A percentile compares a stretch with the other conserved stretches of the same genome.
Conservation (phyloP, 2,888 invertebrate species). For the Oscheius onirici region DNA sequence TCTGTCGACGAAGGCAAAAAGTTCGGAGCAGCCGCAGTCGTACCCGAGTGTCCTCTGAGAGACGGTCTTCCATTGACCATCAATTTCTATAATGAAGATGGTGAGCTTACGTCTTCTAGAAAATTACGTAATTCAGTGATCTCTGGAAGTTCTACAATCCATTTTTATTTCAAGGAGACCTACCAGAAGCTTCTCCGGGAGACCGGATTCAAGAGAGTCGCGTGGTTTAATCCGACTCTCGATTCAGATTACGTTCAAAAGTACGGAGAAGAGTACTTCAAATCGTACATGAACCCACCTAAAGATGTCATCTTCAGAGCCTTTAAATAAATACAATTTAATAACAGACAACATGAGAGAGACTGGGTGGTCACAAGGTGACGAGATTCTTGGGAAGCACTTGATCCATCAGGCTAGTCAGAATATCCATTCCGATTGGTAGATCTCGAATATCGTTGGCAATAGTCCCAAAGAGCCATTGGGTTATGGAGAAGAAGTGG, state of each 20-base stretch:
- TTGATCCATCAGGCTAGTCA: conserved; percentile 41
- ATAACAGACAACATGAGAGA: not conserved
- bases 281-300: conserved; percentile 13
- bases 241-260: not conserved
- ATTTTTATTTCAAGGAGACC: conserved; percentile 8
- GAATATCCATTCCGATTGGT: conserved; percentile 38
- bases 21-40: conserved; percentile 24
- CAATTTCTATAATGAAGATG: conserved; percentile 24
- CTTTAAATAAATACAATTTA: conserved; percentile 13
- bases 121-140: not conserved
- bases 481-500: conserved; percentile 30
- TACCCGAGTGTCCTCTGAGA: not conserved
- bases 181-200: conserved; percentile 1
- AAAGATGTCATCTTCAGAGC: conserved; percentile 14
- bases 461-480: conserved; percentile 34
- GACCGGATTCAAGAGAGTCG: conserved; percentile 7
- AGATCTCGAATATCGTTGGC: conserved; percentile 35
- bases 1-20: conserved; percentile 23
- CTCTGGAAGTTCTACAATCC: not conserved
- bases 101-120: not conserved
- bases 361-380: conserved; percentile 15
- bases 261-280: conserved; percentile 16
- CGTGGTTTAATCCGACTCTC: conserved; percentile 4
- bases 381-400: conserved; percentile 47
- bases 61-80: conserved; percentile 14